Conservation (phyloP, 2,888 invertebrate species). For the Diplazon laetatorius region DNA sequence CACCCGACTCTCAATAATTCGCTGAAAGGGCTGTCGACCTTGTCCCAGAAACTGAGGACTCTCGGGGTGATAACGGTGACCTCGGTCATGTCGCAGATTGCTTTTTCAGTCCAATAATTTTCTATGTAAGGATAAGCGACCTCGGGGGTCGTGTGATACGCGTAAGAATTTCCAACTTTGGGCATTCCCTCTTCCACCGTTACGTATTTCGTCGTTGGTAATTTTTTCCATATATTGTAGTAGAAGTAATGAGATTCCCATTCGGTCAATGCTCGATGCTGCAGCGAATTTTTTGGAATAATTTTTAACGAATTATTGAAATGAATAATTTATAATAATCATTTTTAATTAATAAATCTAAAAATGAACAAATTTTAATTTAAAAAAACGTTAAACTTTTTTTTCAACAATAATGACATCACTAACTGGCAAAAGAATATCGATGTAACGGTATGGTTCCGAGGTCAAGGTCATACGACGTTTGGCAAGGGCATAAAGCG, state of each 20-base stretch:
- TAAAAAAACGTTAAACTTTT: no score
- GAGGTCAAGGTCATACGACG: conserved; percentile 72
- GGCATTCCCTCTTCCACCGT: conserved; percentile 72
- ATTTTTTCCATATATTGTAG: conserved; percentile 73
- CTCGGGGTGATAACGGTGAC: conserved; percentile 74
- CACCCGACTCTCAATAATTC: conserved; percentile 77
- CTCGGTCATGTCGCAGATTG: conserved; percentile 76
- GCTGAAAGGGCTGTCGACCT: conserved; percentile 74
- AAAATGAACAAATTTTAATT: no score
- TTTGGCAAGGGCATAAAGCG: conserved; percentile 72
- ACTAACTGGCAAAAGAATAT: conserved; percentile 70
- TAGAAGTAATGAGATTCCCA: conserved; percentile 70
- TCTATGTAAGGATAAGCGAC: conserved; percentile 76
- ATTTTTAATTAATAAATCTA: no score
- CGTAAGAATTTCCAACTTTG: conserved; percentile 73
- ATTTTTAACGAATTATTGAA: no score
- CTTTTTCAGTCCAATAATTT: conserved; percentile 72
- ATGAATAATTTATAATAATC: no score
- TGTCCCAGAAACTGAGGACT: conserved; percentile 68
- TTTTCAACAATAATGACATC: no score
- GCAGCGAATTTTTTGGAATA: no score
- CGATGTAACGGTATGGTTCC: conserved; percentile 73
- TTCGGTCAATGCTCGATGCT: conserved; percentile 66
- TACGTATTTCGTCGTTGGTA: conserved; percentile 70
- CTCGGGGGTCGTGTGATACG: conserved; percentile 77